Evolutionary conservation across 2,113 vertebrate species (phyloP), one percentile per base, ranked within the genome.

Genomic region (Excalfactoria chinensis): DNA sequence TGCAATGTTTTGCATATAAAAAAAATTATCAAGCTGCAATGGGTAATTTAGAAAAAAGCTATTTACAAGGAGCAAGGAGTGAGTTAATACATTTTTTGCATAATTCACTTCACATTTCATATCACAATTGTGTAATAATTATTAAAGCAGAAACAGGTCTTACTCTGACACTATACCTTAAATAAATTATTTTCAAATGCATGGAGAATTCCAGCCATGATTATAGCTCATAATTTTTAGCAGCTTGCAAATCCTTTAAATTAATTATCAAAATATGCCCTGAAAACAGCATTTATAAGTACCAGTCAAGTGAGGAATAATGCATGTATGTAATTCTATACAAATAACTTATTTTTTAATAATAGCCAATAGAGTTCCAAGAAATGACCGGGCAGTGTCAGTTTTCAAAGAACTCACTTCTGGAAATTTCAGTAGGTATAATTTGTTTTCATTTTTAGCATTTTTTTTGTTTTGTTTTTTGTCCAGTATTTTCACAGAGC

Each of bases 381-480:
- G 80, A 66, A 81, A 59, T 71, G 5, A 46, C 22, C 64, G 6
- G 10, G 10, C 4, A 20, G 32, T 84, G 46, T 46, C 7, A 46
- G 30, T 83, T 90, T 74, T 74, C 75, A 55, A 69, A 75, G 71
- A 79, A 90, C 13, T 74, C 14, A 70, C 58, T 86, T 21, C 55
- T 77, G 88, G 58, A 93, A 87, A 43, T 75, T 84, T 62, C 37
- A 84, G 19, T 55, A 48, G 32, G 16, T 59, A 41, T 21, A 32
- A 23, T 87, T 76, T 64, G 37, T 37, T 62, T 94, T 89, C 43
- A 53, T 89, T 96, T 95, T 84, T 79, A 97, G 17, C 37, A 37
- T 37, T 37, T 37, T 37, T 37, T 37, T 13, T 21, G 22, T 68
- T 41, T 3, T 93, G 80, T 44, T 64, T 34, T 93, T 89, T 46